These are phyloP conservation scores for Rachycentron canadum DNA, from an alignment of 2,797 vertebrate species.

Conservation along the genomic window DNA sequence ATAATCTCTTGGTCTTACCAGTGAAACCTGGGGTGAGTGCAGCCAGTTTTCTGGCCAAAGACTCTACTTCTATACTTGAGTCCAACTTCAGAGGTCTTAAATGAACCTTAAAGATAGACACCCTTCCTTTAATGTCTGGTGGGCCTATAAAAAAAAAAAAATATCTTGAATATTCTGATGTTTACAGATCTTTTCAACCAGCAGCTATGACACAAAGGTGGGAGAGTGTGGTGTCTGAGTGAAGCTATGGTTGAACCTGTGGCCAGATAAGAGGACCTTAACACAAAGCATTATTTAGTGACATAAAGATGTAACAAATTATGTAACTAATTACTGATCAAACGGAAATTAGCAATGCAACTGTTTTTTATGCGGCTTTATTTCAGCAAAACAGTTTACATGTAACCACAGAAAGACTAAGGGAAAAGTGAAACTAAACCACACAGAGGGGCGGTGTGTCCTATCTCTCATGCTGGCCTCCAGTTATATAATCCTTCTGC, in stretches of 20 bases:
- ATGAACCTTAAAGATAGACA: slow-evolving; percentile 97
- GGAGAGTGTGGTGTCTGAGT: background rate
- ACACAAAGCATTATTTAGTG: background rate
- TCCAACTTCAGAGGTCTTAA: slow-evolving; percentile 93
- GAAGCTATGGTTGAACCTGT: background rate
- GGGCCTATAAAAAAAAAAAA: slow-evolving; percentile 83
- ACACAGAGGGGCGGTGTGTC: slow-evolving; percentile 9
- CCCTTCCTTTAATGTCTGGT: slow-evolving; percentile 95
- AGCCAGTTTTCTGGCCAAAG: slow-evolving; percentile 91
- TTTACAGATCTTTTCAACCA: background rate
- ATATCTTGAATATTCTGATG: background rate
- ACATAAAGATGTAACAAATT: background rate
- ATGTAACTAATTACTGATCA: slow-evolving; percentile 18
- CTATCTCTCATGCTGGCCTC: slow-evolving; percentile 36
- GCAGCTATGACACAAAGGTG: background rate
- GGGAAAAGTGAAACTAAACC: slow-evolving; percentile 9
- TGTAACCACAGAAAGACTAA: slow-evolving; percentile 8
- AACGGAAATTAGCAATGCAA: slow-evolving; percentile 1
- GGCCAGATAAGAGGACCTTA: background rate
- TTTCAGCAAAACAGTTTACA: slow-evolving; percentile 9
- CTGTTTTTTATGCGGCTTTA: background rate
- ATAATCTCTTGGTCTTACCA: slow-evolving; percentile 78
- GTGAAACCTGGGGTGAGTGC: slow-evolving; percentile 95
- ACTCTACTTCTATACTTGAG: slow-evolving; percentile 86
- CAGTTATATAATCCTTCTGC: slow-evolving; percentile 58